Evolutionary conservation across 2,888 invertebrate species (phyloP).

Genomic region (Macrophya alboannulata): DNA sequence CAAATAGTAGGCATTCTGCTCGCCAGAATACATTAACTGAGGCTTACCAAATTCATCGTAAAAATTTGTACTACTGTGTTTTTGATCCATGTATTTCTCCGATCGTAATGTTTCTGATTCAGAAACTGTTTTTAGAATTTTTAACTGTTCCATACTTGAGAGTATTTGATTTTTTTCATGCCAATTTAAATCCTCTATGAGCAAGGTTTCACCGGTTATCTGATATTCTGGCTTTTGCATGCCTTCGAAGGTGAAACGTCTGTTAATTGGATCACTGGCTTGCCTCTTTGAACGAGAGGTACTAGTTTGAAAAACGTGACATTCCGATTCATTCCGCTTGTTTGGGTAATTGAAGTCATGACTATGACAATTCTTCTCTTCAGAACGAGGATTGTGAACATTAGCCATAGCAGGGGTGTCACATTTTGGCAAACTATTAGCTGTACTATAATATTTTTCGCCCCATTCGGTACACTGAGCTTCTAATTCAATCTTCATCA

Average conservation of each 20-base stretch:
- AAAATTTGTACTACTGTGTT: background rate
- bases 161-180: background rate
- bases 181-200: conserved; percentile 1
- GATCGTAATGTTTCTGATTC: background rate
- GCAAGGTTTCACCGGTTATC: conserved; percentile 16
- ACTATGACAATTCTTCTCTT: background rate
- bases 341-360: background rate
- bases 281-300: background rate
- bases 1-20: background rate
- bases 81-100: background rate
- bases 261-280: background rate
- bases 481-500: background rate
- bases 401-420: background rate
- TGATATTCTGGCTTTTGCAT: background rate
- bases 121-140: conserved; percentile 6
- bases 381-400: background rate
- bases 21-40: conserved; percentile 18
- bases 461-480: background rate
- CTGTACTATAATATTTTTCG: background rate
- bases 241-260: conserved; percentile 25
- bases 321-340: background rate
- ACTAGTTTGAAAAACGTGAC: background rate
- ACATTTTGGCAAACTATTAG: background rate
- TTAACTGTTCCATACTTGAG: background rate
- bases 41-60: conserved; percentile 5